Evolutionary conservation across 2,888 invertebrate species (phyloP).

Genomic region (Hofmannophila pseudospretella): DNA sequence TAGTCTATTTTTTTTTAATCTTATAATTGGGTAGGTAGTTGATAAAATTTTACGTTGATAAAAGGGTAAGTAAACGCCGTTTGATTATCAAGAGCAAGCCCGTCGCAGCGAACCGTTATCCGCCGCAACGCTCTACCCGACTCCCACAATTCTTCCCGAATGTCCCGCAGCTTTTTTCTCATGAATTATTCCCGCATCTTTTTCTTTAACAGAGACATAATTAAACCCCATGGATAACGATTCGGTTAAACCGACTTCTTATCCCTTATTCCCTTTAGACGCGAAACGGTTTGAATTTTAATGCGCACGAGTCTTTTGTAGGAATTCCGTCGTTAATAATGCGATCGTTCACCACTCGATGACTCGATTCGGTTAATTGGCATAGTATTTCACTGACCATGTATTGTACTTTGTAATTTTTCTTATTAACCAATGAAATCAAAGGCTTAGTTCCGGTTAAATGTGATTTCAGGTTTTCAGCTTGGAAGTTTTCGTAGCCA

Average conservation of each 20-base stretch:
- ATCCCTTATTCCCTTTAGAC: constrained; percentile 49
- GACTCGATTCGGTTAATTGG: no score
- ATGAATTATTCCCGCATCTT: constrained; percentile 46
- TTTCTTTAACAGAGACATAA: constrained; percentile 56
- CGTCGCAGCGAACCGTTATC: neutral
- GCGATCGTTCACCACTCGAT: constrained; percentile 12
- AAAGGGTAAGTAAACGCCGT: no score
- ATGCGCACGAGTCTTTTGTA: constrained; percentile 27
- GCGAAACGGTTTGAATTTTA: constrained; percentile 28
- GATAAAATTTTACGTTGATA: no score
- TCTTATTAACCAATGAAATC: constrained; percentile 11
- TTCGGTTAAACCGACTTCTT: constrained; percentile 38
- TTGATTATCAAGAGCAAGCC: no score
- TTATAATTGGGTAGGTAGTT: no score
- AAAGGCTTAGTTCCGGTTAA: neutral
- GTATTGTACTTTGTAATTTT: constrained; percentile 14
- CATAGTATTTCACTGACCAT: no score
- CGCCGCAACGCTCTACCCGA: neutral
- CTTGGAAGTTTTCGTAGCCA: constrained; percentile 4
- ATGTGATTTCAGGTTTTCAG: constrained; percentile 1
- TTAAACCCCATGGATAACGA: constrained; percentile 60
- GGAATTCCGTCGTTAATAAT: constrained; percentile 16
- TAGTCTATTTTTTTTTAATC: no score
- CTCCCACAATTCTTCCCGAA: constrained; percentile 1
- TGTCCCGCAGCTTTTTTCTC: constrained; percentile 32